These are phyloP conservation scores for Aricia artaxerxes DNA, from an alignment of 2,888 invertebrate species.

Conservation along the genomic window DNA sequence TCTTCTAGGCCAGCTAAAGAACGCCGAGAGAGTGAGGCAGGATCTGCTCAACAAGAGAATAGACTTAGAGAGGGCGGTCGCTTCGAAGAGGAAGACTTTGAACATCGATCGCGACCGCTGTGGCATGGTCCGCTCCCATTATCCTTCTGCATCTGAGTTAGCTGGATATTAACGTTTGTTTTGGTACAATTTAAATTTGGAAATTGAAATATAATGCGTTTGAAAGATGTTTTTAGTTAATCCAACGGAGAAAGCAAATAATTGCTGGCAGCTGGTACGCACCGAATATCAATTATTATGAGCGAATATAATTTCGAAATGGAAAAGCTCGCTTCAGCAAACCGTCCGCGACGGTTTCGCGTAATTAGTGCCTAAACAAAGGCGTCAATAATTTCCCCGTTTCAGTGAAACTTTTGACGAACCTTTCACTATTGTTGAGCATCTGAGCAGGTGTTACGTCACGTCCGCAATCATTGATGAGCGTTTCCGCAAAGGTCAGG, in stretches of 20 bases:
- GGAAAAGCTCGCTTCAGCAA: neutral
- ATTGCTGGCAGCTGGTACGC: neutral
- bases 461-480: constrained; percentile 28
- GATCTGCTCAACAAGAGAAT: constrained; percentile 81
- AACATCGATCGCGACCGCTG: constrained; percentile 85
- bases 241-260: neutral
- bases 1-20: constrained; percentile 82
- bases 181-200: neutral
- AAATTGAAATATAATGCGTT: no score
- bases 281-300: neutral
- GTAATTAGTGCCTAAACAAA: constrained; percentile 18
- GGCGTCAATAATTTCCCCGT: constrained; percentile 29
- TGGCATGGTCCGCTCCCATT: constrained; percentile 84
- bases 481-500: constrained; percentile 4
- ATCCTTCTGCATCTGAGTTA: constrained; percentile 84
- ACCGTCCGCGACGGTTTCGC: constrained; percentile 1
- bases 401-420: constrained; percentile 33
- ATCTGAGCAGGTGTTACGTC: constrained; percentile 38
- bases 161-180: constrained; percentile 72
- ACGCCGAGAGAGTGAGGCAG: constrained; percentile 80
- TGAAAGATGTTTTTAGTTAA: neutral
- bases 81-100: constrained; percentile 85
- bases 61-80: constrained; percentile 83
- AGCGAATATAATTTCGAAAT: neutral
- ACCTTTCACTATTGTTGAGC: constrained; percentile 40